A percentile compares a stretch with the other conserved stretches of the same genome.
Conservation (phyloP, 2,113 vertebrate genomes). For the Phycodurus eques region DNA sequence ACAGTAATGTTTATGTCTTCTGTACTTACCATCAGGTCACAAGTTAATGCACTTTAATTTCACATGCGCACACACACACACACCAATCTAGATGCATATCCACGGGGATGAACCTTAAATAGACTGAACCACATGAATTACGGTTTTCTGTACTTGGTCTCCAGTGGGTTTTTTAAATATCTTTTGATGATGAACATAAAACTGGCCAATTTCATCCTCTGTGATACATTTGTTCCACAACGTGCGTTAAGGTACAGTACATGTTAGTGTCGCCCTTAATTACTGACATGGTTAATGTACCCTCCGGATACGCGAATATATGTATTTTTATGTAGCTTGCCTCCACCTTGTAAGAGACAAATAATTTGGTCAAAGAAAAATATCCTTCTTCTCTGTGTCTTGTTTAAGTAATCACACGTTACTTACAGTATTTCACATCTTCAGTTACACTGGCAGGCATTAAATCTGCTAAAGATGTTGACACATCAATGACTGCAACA, state of each 20-base stretch:
- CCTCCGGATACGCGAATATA: conserved; percentile 11
- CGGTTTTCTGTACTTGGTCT: background rate
- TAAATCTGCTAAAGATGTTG: background rate
- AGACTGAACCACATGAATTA: background rate
- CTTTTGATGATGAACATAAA: background rate
- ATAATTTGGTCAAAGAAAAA: background rate
- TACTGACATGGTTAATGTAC: conserved; percentile 32
- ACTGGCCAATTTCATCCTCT: background rate
- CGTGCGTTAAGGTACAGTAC: background rate
- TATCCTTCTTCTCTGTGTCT: background rate
- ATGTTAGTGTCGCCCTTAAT: conserved; percentile 4
- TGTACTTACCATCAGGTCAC: conserved; percentile 3
- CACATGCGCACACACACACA: conserved; percentile 6
- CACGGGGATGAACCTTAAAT: conserved; percentile 1
- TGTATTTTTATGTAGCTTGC: conserved; percentile 3
- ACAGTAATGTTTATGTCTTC: conserved; percentile 9
- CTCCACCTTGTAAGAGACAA: conserved; percentile 9
- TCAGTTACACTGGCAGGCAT: background rate
- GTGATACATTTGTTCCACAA: background rate
- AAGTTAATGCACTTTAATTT: conserved; percentile 17
- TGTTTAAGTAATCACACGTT: background rate
- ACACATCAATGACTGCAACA: conserved; percentile 23
- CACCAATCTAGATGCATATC: conserved; percentile 8
- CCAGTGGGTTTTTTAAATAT: background rate
- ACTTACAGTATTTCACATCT: background rate